Base-by-base conservation (phyloP, 2,888 invertebrate genomes). In the Philonicus albiceps region DNA sequence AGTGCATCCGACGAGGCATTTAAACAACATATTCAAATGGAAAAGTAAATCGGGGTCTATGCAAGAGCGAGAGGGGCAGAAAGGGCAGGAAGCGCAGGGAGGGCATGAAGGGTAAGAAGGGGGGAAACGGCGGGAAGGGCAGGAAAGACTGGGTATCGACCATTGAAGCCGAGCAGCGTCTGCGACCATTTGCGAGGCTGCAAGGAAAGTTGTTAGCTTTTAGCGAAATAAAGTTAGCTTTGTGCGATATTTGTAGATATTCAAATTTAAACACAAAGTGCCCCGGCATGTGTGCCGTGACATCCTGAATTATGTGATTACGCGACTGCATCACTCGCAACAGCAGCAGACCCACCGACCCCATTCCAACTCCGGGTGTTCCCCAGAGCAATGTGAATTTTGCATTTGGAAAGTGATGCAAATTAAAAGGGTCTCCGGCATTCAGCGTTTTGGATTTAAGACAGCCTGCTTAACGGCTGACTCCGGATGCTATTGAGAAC, bases 11-110 rank as follows among this genome's bases (percentile, higher is more conserved):
- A 81, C 55, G 53, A 81, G 34, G 81, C 53, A 81, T 81, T n/a
- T 81, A 81, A 81, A 81, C 55, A 81, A 81, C 81, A 80, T 81
- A 30, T 53, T 22, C 53, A 81, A 81, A 55, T 81, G 81, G 55
- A 81, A 80, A 81, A 81, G 78, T 64, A 55, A 55, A 81, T 81
- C 64, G n/a, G 31, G 40, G 30, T 11, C 2, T 27, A 31, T 6
- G 27, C 19, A 8, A 43, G 78, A 53, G 53, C 5, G 13, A 11
- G 30, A 30, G 49, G 22, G 3, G 80, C 19, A 40, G 8, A 13
- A n/a, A n/a, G n/a, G n/a, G n/a, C n/a, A n/a, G n/a, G n/a, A n/a
- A n/a, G n/a, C n/a, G n/a, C n/a, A n/a, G n/a, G n/a, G n/a, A n/a
- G 37, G 37, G 37, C 37, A n/a, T 11, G 37, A 37, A 8, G 37